phyloP scores from a whole-genome alignment of 1,140 invertebrate genomes.

The Trialeurodes vaporariorum region DNA sequence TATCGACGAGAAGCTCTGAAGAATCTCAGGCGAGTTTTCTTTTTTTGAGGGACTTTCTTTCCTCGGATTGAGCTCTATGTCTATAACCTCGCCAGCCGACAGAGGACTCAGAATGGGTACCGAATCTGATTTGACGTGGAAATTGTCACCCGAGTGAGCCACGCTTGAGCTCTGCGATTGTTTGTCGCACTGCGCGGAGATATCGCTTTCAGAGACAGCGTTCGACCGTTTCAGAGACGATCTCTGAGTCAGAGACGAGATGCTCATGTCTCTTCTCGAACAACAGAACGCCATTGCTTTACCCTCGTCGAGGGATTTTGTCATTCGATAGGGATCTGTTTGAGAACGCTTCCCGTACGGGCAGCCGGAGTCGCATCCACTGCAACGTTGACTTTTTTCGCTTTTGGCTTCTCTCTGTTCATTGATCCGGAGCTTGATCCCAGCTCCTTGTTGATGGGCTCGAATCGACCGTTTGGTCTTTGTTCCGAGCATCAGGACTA shows the following conservation, averaged over 20 bases:
- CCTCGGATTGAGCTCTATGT: not conserved
- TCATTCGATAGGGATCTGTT: constrained; percentile 61
- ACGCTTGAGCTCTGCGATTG: constrained; percentile 2
- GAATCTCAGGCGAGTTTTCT: not conserved
- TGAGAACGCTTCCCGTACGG: constrained; percentile 52
- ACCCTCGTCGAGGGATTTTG: constrained; percentile 38
- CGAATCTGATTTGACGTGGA: constrained; percentile 7
- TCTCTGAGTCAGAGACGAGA: constrained; percentile 9
- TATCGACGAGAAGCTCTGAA: not conserved
- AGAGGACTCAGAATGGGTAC: constrained; percentile 1
- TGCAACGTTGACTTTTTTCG: constrained; percentile 55
- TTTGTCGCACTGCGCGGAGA: constrained; percentile 3
- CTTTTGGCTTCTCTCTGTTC: constrained; percentile 28
- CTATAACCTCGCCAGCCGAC: not conserved
- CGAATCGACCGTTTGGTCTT: not conserved
- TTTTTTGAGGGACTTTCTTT: not conserved
- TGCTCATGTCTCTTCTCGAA: constrained; percentile 2
- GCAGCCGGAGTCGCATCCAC: constrained; percentile 60
- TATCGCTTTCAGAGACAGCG: constrained; percentile 16
- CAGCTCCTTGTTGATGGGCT: not conserved
- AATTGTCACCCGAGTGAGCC: constrained; percentile 12
- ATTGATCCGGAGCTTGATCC: constrained; percentile 21
- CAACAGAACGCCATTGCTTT: not conserved
- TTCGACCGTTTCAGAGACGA: constrained; percentile 18
- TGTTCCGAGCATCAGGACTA: too few relatives aligned